phyloP scores from a whole-genome alignment of 2,888 invertebrate genomes.

The Calameuta pallipes region DNA sequence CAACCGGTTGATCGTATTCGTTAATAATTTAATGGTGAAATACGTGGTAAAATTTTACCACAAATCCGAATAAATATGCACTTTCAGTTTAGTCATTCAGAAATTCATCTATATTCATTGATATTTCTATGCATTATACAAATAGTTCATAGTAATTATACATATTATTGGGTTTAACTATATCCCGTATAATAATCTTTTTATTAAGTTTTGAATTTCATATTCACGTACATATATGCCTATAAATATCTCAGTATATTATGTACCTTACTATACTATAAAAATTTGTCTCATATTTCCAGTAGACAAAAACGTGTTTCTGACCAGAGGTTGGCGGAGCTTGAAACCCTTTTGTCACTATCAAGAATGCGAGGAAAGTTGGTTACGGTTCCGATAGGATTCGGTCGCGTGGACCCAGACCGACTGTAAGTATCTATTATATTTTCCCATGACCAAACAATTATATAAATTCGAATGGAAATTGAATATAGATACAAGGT shows the following conservation, averaged over 20 bases:
- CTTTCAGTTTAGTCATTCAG: too few relatives aligned
- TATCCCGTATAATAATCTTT: not conserved
- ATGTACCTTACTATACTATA: slow-evolving; percentile 16
- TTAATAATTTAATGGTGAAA: not conserved
- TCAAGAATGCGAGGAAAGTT: slow-evolving; percentile 68
- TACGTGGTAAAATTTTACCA: too few relatives aligned
- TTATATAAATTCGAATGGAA: too few relatives aligned
- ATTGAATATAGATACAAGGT: too few relatives aligned
- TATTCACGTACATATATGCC: not conserved
- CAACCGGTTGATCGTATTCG: not conserved
- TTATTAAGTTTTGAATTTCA: not conserved
- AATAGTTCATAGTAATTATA: too few relatives aligned
- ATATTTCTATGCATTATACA: too few relatives aligned
- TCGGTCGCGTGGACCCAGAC: slow-evolving; percentile 69
- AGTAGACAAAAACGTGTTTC: slow-evolving; percentile 70
- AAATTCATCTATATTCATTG: too few relatives aligned
- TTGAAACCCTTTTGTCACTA: slow-evolving; percentile 70
- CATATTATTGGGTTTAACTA: too few relatives aligned
- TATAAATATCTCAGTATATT: not conserved
- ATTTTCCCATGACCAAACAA: too few relatives aligned
- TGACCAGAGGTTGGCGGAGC: slow-evolving; percentile 72
- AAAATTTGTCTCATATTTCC: slow-evolving; percentile 36
- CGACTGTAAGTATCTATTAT: slow-evolving; percentile 67
- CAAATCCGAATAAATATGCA: too few relatives aligned
- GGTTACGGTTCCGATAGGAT: slow-evolving; percentile 68